Percentiles rank a stretch among this genome's conserved stretches.
Conservation (phyloP, 2,797 vertebrate species). For the Rachycentron canadum region DNA sequence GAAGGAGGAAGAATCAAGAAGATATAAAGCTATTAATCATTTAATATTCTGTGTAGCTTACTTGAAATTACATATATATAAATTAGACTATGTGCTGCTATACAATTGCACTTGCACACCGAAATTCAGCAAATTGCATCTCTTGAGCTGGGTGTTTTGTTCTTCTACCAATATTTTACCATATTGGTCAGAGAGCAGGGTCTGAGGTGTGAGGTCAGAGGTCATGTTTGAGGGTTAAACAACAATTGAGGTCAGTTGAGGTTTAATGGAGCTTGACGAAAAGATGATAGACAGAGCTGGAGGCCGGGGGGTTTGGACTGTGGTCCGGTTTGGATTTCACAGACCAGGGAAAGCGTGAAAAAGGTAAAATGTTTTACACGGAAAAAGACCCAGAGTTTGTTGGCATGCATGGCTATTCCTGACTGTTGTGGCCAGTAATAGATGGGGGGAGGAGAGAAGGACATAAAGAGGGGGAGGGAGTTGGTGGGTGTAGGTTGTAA, state of each 20-base stretch:
- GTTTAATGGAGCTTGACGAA: slow-evolving; percentile 64
- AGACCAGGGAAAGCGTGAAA: slow-evolving; percentile 7
- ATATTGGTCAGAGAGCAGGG: slow-evolving; percentile 20
- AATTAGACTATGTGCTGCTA: neutral
- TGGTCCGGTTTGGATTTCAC: slow-evolving; percentile 35
- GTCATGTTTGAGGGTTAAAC: slow-evolving; percentile 51
- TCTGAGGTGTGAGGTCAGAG: slow-evolving; percentile 45
- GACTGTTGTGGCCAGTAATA: slow-evolving; percentile 58
- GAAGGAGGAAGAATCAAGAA: neutral
- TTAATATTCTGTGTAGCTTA: neutral
- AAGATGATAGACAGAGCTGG: slow-evolving; percentile 41
- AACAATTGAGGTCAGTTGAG: slow-evolving; percentile 44
- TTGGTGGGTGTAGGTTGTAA: slow-evolving; percentile 52
- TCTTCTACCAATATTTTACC: slow-evolving; percentile 22
- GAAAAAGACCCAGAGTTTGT: slow-evolving; percentile 47
- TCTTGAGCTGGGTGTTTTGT: neutral
- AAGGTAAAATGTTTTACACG: neutral
- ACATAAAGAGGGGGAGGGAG: slow-evolving; percentile 34
- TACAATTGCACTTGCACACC: neutral
- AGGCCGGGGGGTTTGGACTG: slow-evolving; percentile 8
- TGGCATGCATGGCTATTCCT: slow-evolving; percentile 65
- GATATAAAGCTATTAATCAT: neutral
- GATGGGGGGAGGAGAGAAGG: slow-evolving; percentile 48
- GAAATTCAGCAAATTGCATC: neutral
- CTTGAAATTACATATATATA: neutral